Percentiles rank a stretch among this genome's conserved stretches.
phyloP scores from a whole-genome alignment of 2,888 invertebrate genomes.

The Drosophila engyochracea region DNA sequence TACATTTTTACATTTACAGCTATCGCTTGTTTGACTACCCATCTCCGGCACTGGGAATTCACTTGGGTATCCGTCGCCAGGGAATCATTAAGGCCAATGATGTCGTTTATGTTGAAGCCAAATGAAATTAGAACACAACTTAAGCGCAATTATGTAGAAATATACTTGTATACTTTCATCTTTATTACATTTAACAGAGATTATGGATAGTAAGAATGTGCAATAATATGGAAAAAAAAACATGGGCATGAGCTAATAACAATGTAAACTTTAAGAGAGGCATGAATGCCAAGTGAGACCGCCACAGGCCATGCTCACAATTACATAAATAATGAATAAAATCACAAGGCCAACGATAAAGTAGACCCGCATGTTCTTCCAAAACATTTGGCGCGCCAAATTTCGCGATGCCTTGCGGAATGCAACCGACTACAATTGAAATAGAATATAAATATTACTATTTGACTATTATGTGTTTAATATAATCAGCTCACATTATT shows the following conservation, averaged over 20 bases:
- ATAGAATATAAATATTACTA: constrained; percentile 2
- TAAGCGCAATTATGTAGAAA: constrained; percentile 18
- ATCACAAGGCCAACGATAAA: constrained; percentile 89
- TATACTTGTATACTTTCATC: constrained; percentile 55
- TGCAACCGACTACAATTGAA: constrained; percentile 90
- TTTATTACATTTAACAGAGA: constrained; percentile 73
- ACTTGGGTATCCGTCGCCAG: constrained; percentile 85
- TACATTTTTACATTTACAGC: constrained; percentile 28
- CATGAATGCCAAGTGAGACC: constrained; percentile 92
- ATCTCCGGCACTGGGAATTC: constrained; percentile 86
- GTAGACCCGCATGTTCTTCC: constrained; percentile 97
- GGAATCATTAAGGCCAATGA: constrained; percentile 86
- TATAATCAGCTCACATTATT: constrained; percentile 89
- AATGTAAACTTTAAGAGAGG: constrained; percentile 80
- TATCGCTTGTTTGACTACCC: constrained; percentile 74
- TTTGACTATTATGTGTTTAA: background rate
- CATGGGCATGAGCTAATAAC: constrained; percentile 59
- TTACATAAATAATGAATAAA: constrained; percentile 92
- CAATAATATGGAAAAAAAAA: constrained; percentile 70
- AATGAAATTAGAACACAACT: constrained; percentile 34
- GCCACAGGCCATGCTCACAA: constrained; percentile 95
- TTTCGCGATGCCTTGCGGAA: constrained; percentile 95
- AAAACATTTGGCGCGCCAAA: constrained; percentile 94
- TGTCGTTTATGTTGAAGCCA: constrained; percentile 86
- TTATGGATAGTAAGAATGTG: constrained; percentile 54